Evolutionary conservation across 2,113 vertebrate species (phyloP).

Genomic region (Erinaceus europaeus): DNA sequence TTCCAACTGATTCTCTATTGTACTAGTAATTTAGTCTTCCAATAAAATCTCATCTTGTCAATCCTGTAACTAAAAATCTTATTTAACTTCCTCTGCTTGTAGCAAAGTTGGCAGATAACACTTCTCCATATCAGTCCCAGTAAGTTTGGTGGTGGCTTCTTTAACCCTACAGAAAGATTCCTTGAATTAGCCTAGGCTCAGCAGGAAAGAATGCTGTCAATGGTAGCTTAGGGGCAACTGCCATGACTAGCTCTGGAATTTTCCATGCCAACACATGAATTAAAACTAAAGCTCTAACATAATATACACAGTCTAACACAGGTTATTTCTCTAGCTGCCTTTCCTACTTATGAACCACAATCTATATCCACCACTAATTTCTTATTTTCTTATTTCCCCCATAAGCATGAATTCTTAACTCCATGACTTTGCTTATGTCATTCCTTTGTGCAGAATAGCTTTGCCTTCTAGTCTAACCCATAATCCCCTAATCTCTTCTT

Average conservation of each 20-base stretch:
- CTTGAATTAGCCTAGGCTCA: not conserved
- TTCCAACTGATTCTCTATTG: not conserved
- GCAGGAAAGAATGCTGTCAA: not conserved
- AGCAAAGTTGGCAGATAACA: not conserved
- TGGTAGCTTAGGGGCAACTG: not conserved
- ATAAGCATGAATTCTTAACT: not conserved
- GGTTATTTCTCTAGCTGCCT: not conserved
- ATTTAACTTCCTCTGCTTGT: not conserved
- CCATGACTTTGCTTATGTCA: not conserved
- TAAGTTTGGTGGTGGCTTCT: not conserved
- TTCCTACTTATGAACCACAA: not conserved
- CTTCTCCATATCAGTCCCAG: not conserved
- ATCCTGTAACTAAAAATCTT: not conserved
- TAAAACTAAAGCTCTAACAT: not conserved
- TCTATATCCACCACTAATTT: not conserved
- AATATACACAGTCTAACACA: not conserved
- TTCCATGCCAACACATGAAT: not conserved
- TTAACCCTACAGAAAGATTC: not conserved
- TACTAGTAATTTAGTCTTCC: not conserved
- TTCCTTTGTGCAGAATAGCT: not conserved
- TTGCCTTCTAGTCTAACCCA: not conserved
- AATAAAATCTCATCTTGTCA: not conserved
- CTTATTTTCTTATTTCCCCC: conserved; percentile 14
- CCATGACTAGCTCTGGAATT: not conserved
- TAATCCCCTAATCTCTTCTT: not conserved